phyloP scores from a whole-genome alignment of 2,888 invertebrate species.

The Synergus itoensis region DNA sequence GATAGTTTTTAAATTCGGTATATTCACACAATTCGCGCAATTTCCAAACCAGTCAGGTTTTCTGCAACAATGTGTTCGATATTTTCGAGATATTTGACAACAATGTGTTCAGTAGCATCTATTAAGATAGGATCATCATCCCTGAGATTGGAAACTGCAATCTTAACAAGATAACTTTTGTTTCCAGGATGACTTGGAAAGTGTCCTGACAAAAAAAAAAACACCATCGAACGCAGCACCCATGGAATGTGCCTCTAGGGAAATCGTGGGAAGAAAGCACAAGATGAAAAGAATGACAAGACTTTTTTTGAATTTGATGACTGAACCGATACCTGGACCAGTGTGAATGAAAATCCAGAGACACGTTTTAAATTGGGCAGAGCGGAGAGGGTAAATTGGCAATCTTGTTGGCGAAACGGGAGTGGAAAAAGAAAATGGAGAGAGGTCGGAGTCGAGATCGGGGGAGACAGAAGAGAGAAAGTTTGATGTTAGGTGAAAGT shows the following conservation, averaged over 20 bases:
- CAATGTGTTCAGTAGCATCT: too few relatives aligned
- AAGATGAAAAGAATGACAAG: not conserved
- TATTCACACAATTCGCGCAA: too few relatives aligned
- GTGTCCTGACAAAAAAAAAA: not conserved
- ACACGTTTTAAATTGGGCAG: not conserved
- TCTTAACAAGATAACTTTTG: not conserved
- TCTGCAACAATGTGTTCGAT: too few relatives aligned
- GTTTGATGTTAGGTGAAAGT: slow-evolving; percentile 22
- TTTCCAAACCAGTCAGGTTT: too few relatives aligned
- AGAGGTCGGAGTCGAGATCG: slow-evolving; percentile 29
- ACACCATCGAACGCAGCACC: not conserved
- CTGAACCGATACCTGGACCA: not conserved
- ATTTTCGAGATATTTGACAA: too few relatives aligned
- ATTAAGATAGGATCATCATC: too few relatives aligned
- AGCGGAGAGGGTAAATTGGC: not conserved
- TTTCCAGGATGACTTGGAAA: not conserved
- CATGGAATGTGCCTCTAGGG: not conserved
- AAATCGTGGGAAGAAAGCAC: not conserved
- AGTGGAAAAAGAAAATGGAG: slow-evolving; percentile 32
- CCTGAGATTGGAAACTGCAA: too few relatives aligned
- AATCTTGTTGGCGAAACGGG: not conserved
- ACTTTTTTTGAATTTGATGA: not conserved
- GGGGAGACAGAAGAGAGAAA: slow-evolving; percentile 41
- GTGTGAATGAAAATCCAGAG: not conserved
- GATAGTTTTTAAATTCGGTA: too few relatives aligned